A percentile compares a stretch with the other conserved stretches of the same genome.
Conservation (phyloP, 2,113 vertebrate species). For the Podilymbus podiceps region DNA sequence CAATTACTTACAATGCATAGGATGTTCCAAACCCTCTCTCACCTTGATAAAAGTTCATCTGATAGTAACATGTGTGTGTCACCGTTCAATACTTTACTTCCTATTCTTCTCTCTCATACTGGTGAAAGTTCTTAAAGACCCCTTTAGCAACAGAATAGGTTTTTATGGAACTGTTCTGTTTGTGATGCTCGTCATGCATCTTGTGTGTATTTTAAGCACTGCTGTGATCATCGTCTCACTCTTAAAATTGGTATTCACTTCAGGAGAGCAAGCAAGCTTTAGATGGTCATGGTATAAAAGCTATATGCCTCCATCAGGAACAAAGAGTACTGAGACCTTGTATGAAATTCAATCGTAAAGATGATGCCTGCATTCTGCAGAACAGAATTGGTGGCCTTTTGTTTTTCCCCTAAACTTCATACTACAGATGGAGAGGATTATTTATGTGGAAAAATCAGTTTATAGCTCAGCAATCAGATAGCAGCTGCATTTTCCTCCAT, state of each 20-base stretch:
- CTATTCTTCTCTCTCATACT: neutral
- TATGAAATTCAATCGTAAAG: constrained; percentile 2
- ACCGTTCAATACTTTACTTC: neutral
- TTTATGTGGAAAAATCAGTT: constrained; percentile 38
- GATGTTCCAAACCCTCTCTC: neutral
- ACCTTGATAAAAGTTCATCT: neutral
- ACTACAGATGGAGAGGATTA: constrained; percentile 32
- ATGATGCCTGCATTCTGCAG: neutral
- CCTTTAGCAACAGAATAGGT: neutral
- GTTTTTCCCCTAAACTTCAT: neutral
- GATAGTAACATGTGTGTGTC: accelerated
- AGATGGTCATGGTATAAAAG: neutral
- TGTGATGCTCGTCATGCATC: neutral
- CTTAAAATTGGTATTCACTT: neutral
- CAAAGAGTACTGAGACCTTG: neutral
- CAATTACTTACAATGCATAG: neutral
- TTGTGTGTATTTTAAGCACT: neutral
- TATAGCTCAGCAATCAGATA: constrained; percentile 2
- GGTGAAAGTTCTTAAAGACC: neutral
- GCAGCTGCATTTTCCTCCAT: constrained; percentile 27
- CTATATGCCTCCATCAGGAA: neutral
- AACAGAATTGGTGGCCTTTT: neutral
- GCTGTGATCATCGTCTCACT: neutral
- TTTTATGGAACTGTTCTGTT: neutral
- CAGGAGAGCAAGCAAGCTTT: neutral